phyloP scores from a whole-genome alignment of 2,113 vertebrate genomes.

The Eublepharis macularius region DNA sequence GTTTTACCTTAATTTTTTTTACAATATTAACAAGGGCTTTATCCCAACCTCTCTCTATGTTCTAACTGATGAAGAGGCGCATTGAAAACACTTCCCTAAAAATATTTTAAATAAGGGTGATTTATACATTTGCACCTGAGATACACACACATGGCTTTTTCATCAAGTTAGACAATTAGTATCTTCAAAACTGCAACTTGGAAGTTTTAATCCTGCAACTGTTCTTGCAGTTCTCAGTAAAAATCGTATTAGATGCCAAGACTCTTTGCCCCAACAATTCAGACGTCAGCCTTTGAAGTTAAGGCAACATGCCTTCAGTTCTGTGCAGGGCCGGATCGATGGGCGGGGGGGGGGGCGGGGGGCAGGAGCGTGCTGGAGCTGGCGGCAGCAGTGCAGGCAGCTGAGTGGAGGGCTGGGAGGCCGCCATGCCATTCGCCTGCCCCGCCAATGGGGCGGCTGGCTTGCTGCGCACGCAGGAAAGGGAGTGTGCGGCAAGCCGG shows the following conservation, averaged over 20 bases:
- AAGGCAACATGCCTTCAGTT: too few species aligned
- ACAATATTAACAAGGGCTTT: conserved; percentile 11
- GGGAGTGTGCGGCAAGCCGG: too few species aligned
- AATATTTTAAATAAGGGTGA: background rate
- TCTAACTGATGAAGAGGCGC: background rate
- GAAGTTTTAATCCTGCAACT: background rate
- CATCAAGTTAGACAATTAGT: background rate
- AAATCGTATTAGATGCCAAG: background rate
- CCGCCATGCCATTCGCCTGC: too few species aligned
- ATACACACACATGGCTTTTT: background rate
- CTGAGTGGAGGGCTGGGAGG: too few species aligned
- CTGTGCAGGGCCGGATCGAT: too few species aligned
- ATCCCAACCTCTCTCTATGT: background rate
- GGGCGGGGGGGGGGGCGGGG: too few species aligned
- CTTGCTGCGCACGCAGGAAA: too few species aligned
- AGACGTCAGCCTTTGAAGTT: background rate
- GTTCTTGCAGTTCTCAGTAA: background rate
- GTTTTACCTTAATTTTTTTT: conserved; percentile 1
- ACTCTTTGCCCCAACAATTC: background rate
- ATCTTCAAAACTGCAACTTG: background rate
- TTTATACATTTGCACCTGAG: background rate
- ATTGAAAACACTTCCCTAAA: background rate
- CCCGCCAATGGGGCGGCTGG: too few species aligned
- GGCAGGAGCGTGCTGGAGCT: too few species aligned
- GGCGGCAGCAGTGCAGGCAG: too few species aligned